Percentiles rank a stretch among this genome's conserved stretches.
phyloP scores from a whole-genome alignment of 2,797 vertebrate species.

The Protosalanx chinensis region DNA sequence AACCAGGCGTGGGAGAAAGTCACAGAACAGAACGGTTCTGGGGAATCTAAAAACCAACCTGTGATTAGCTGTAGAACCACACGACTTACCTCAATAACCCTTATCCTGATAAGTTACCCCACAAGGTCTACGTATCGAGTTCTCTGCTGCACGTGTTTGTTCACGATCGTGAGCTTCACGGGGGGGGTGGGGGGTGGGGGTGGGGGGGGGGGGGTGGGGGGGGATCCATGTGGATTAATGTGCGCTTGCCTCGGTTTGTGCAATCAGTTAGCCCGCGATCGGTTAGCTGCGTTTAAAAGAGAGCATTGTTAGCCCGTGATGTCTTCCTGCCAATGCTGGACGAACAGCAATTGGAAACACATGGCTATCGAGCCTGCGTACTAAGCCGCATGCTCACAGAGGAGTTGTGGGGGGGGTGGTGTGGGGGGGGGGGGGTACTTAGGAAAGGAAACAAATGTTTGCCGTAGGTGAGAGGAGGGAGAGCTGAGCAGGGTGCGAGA shows the following conservation, averaged over 20 bases:
- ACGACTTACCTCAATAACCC: neutral
- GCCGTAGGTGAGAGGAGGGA: neutral
- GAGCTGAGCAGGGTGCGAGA: neutral
- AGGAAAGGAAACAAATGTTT: neutral
- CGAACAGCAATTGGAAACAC: conserved; percentile 15
- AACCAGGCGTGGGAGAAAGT: too few species aligned
- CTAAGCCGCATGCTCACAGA: neutral
- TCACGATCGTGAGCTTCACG: neutral
- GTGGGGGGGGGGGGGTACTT: neutral
- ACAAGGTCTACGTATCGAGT: neutral
- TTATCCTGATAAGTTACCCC: neutral
- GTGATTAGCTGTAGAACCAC: neutral
- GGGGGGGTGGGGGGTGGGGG: neutral
- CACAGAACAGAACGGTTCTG: too few species aligned
- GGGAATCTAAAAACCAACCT: too few species aligned
- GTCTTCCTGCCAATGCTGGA: conserved; percentile 6
- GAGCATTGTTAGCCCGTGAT: conserved; percentile 6
- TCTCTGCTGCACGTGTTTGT: neutral
- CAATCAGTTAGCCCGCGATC: conserved; percentile 5
- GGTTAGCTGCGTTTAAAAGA: conserved; percentile 9
- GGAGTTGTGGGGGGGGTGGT: neutral
- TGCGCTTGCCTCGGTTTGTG: conserved; percentile 4
- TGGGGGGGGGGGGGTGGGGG: neutral
- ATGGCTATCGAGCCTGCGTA: neutral
- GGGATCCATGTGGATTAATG: neutral